phyloP scores from a whole-genome alignment of 2,113 vertebrate species.

The Malurus elegans region DNA sequence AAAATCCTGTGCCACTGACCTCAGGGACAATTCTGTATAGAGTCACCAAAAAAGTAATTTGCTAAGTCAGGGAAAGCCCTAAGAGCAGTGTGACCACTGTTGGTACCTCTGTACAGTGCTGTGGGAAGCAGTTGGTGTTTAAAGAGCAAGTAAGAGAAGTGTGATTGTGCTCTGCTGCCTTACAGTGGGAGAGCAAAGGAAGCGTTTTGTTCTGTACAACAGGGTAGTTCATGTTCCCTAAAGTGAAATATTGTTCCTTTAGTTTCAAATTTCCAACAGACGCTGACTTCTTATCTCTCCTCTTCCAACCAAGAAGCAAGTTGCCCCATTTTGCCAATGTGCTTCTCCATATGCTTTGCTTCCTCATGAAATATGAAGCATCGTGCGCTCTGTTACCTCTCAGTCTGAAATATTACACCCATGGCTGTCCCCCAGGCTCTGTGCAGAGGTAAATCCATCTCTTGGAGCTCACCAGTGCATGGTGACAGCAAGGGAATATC shows the following conservation, averaged over 20 bases:
- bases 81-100: background rate
- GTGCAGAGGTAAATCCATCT: background rate
- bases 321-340: background rate
- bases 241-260: background rate
- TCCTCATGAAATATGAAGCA: background rate
- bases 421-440: background rate
- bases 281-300: background rate
- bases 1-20: background rate
- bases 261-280: background rate
- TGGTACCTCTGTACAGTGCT: background rate
- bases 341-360: background rate
- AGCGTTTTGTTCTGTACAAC: background rate
- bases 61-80: background rate
- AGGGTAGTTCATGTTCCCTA: background rate
- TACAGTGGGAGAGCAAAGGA: background rate
- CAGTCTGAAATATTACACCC: background rate
- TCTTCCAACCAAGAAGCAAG: background rate
- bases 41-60: background rate
- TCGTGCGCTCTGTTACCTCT: background rate
- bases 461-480: background rate
- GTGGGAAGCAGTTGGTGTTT: background rate
- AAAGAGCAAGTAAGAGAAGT: background rate
- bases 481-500: background rate
- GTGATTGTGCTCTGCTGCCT: background rate
- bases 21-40: background rate